Evolutionary conservation across 2,797 vertebrate genomes (phyloP).

Genomic region (Typhlichthys subterraneus): DNA sequence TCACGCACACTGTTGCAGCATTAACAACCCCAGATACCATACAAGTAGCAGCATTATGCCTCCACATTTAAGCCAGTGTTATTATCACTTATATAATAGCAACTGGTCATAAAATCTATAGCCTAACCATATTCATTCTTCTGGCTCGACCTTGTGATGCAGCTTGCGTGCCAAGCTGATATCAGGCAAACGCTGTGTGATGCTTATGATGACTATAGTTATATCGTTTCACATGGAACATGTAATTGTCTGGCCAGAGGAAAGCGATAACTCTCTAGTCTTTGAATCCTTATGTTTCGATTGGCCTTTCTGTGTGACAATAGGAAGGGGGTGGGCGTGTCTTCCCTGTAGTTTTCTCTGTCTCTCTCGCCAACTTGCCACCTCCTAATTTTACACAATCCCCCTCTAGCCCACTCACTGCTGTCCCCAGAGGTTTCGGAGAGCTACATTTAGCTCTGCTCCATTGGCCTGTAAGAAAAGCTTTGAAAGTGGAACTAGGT

Average conservation of each 20-base stretch:
- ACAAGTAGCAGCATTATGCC: constrained; percentile 12
- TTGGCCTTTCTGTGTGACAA: constrained; percentile 50
- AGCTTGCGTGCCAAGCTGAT: constrained; percentile 49
- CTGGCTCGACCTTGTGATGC: constrained; percentile 30
- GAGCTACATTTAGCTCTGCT: constrained; percentile 63
- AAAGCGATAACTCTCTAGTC: constrained; percentile 21
- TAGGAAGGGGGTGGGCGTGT: constrained; percentile 49
- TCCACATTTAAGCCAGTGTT: constrained; percentile 22
- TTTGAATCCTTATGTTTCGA: constrained; percentile 30
- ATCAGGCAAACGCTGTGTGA: constrained; percentile 39
- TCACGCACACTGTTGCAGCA: constrained; percentile 5
- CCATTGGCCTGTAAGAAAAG: constrained; percentile 51
- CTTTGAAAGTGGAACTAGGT: constrained; percentile 48
- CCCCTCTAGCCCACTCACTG: constrained; percentile 55
- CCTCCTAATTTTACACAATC: constrained; percentile 54
- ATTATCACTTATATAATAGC: constrained; percentile 58
- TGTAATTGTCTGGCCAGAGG: constrained; percentile 12
- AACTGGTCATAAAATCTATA: constrained; percentile 64
- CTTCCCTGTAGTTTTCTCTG: constrained; percentile 40
- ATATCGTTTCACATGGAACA: constrained; percentile 6
- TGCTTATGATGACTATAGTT: constrained; percentile 7
- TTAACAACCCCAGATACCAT: not conserved
- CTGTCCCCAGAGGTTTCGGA: constrained; percentile 54
- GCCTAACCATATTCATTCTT: constrained; percentile 57
- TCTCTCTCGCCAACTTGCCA: constrained; percentile 13